Evolutionary conservation across 2,797 vertebrate species (phyloP).

Genomic region (Hydrolagus colliei): DNA sequence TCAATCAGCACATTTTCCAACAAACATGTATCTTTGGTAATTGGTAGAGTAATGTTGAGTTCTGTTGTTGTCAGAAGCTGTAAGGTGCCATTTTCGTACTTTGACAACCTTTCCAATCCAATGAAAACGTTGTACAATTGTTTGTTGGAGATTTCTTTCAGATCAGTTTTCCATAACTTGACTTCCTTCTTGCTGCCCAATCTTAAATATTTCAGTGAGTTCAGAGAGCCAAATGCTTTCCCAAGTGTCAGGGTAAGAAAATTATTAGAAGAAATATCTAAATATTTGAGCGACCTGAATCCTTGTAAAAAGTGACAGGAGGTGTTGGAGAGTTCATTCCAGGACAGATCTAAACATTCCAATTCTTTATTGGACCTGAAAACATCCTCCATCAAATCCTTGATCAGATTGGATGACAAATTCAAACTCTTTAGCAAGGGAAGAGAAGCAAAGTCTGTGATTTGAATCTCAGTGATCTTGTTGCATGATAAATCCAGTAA

Average conservation of each 20-base stretch:
- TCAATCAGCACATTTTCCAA: slow-evolving; percentile 48
- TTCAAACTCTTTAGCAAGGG: slow-evolving; percentile 57
- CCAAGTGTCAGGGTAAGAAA: slow-evolving; percentile 56
- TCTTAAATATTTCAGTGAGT: slow-evolving; percentile 55
- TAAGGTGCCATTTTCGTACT: slow-evolving; percentile 50
- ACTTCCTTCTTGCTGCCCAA: slow-evolving; percentile 39
- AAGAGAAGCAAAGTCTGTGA: slow-evolving; percentile 55
- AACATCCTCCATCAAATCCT: slow-evolving; percentile 48
- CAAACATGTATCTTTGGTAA: slow-evolving; percentile 21
- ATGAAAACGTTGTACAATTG: slow-evolving; percentile 19
- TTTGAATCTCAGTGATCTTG: slow-evolving; percentile 53
- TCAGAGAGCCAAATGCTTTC: slow-evolving; percentile 50
- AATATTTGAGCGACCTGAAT: slow-evolving; percentile 45
- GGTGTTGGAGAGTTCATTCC: slow-evolving; percentile 60
- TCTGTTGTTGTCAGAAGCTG: slow-evolving; percentile 38
- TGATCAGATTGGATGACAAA: slow-evolving; percentile 62
- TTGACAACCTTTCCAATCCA: slow-evolving; percentile 35
- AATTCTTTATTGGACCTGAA: slow-evolving; percentile 59
- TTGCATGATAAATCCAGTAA: slow-evolving; percentile 70
- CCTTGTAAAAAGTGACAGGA: slow-evolving; percentile 53
- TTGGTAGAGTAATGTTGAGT: slow-evolving; percentile 41
- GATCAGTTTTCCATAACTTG: slow-evolving; percentile 40
- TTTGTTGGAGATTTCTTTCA: slow-evolving; percentile 30
- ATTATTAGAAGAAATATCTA: slow-evolving; percentile 67
- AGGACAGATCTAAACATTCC: slow-evolving; percentile 66